These are phyloP conservation scores for Anthopleura sola DNA, from an alignment of 64 coral and sea anemone genomes.

Conservation along the genomic window DNA sequence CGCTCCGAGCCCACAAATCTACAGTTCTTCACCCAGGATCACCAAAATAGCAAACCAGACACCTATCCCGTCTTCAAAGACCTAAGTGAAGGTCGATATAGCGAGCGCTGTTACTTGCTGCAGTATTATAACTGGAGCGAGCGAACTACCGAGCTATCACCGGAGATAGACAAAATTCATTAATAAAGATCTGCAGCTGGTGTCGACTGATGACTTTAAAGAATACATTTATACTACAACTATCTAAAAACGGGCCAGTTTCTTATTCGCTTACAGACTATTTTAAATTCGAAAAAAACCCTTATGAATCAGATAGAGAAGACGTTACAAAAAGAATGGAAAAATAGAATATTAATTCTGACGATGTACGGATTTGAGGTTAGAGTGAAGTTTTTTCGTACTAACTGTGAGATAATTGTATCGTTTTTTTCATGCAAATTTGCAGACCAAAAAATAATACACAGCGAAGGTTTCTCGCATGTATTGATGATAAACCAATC, in stretches of 20 bases:
- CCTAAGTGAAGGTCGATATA: background rate
- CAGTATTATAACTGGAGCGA: background rate
- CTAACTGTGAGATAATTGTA: constrained; percentile 4
- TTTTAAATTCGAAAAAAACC: background rate
- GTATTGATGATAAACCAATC: background rate
- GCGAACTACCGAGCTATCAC: background rate
- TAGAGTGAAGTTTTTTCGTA: background rate
- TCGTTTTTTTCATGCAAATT: constrained; percentile 5
- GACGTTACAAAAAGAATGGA: background rate
- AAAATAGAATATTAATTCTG: background rate
- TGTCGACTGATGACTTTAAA: background rate
- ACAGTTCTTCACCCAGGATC: background rate
- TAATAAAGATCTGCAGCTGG: constrained; percentile 4
- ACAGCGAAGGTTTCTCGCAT: background rate
- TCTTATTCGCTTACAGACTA: background rate
- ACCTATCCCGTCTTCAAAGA: background rate
- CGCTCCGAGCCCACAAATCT: background rate
- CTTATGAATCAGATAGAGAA: background rate
- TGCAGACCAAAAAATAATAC: background rate
- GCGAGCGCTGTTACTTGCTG: background rate
- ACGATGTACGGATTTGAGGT: background rate
- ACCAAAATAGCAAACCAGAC: background rate
- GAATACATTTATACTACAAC: background rate
- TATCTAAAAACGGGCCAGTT: background rate
- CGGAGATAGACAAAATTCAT: constrained; percentile 18